These are phyloP conservation scores for Julus scanicus DNA, from an alignment of 2,888 invertebrate genomes.

Conservation along the genomic window DNA sequence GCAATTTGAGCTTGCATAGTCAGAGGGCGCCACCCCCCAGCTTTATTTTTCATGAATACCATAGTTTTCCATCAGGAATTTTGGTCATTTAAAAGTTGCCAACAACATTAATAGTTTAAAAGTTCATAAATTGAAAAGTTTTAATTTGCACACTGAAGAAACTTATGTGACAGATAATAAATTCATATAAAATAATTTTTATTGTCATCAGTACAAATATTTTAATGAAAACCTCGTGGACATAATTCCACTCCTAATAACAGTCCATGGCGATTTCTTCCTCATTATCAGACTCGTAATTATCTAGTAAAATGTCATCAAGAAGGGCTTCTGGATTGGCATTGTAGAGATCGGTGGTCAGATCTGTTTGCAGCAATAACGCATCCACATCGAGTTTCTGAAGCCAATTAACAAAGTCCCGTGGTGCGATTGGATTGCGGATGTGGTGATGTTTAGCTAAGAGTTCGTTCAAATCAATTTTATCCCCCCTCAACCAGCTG, in stretches of 20 bases:
- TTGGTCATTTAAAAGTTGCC: too few relatives aligned
- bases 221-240: neutral
- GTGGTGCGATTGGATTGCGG: neutral
- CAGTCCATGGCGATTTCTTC: constrained; percentile 53
- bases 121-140: too few relatives aligned
- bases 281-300: constrained; percentile 49
- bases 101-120: too few relatives aligned
- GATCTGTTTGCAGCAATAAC: neutral
- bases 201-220: neutral
- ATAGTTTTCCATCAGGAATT: too few relatives aligned
- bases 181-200: neutral
- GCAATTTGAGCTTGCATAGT: too few relatives aligned
- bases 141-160: too few relatives aligned
- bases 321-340: constrained; percentile 42
- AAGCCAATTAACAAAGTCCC: constrained; percentile 45
- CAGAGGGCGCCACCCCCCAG: too few relatives aligned
- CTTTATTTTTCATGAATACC: too few relatives aligned
- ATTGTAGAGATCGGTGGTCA: constrained; percentile 51
- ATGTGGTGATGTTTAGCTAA: neutral
- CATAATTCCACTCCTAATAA: constrained; percentile 41
- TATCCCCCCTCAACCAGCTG: neutral
- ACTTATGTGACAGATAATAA: too few relatives aligned
- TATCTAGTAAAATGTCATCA: constrained; percentile 51
- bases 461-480: neutral
- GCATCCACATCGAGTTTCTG: neutral